Evolutionary conservation across 2,888 invertebrate genomes (phyloP).

Genomic region (Erebia ligea): DNA sequence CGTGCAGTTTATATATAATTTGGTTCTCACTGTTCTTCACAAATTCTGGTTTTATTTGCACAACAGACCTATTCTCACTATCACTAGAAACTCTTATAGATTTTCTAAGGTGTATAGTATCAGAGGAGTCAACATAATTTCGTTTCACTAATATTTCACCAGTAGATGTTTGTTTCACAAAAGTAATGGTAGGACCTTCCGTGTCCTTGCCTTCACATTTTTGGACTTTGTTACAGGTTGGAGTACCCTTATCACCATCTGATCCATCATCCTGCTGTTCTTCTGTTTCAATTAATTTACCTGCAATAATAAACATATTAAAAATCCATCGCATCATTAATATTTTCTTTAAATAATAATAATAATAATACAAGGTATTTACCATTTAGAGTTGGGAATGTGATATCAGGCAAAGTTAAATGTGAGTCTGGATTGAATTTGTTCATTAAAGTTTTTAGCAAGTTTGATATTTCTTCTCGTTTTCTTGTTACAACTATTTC

Average conservation of each 20-base stretch:
- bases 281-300: slow-evolving; percentile 84
- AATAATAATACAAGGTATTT: slow-evolving; percentile 40
- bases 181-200: slow-evolving; percentile 68
- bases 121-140: slow-evolving; percentile 66
- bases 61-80: slow-evolving; percentile 71
- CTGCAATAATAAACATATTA: slow-evolving; percentile 55
- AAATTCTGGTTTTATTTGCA: slow-evolving; percentile 73
- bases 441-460: slow-evolving; percentile 89
- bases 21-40: slow-evolving; percentile 77
- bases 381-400: slow-evolving; percentile 90
- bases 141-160: slow-evolving; percentile 75
- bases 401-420: slow-evolving; percentile 86
- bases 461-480: slow-evolving; percentile 91
- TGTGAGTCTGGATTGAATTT: slow-evolving; percentile 87
- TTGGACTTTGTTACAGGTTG: slow-evolving; percentile 57
- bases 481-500: slow-evolving; percentile 92
- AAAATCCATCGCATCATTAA: too few species aligned
- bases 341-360: too few species aligned
- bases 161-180: slow-evolving; percentile 73
- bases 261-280: slow-evolving; percentile 83
- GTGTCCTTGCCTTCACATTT: slow-evolving; percentile 63
- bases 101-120: slow-evolving; percentile 72
- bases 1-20: slow-evolving; percentile 70
- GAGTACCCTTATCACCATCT: slow-evolving; percentile 72
- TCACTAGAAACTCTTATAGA: slow-evolving; percentile 75